Percentiles rank a stretch among this genome's conserved stretches.
Evolutionary conservation across 2,888 invertebrate species (phyloP).

Genomic region (Napeogenes sylphis): DNA sequence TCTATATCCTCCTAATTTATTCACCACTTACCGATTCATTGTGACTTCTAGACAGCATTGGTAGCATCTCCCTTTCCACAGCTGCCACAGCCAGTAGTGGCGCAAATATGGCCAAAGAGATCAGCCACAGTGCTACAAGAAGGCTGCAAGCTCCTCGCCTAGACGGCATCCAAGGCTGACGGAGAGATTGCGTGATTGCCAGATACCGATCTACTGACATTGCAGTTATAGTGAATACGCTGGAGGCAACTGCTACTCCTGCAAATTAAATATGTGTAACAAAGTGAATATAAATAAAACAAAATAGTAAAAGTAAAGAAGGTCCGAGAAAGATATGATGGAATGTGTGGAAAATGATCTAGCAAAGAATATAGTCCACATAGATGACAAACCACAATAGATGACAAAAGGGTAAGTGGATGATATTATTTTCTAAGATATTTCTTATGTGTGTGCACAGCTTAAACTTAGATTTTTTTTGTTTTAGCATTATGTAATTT

Average conservation of each 20-base stretch:
- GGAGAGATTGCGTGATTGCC: constrained; percentile 85
- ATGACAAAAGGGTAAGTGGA: no score
- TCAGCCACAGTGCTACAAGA: constrained; percentile 81
- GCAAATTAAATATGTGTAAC: constrained; percentile 24
- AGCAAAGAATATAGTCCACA: no score
- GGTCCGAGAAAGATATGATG: no score
- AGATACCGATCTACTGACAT: constrained; percentile 87
- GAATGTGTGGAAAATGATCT: no score
- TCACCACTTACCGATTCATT: constrained; percentile 59
- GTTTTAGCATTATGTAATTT: no score
- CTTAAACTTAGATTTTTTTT: no score
- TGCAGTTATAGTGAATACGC: constrained; percentile 87
- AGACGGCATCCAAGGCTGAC: constrained; percentile 83
- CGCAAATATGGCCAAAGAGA: constrained; percentile 81
- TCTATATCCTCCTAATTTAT: no score
- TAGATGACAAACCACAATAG: no score
- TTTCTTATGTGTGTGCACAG: no score
- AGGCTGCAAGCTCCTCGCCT: constrained; percentile 81
- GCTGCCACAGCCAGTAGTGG: constrained; percentile 79
- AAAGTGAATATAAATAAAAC: no score
- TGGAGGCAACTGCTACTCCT: constrained; percentile 88
- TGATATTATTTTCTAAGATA: no score
- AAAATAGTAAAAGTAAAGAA: no score
- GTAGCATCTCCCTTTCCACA: constrained; percentile 62
- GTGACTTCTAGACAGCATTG: constrained; percentile 49